phyloP scores from a whole-genome alignment of 2,888 invertebrate genomes.

The Endomychus coccineus region DNA sequence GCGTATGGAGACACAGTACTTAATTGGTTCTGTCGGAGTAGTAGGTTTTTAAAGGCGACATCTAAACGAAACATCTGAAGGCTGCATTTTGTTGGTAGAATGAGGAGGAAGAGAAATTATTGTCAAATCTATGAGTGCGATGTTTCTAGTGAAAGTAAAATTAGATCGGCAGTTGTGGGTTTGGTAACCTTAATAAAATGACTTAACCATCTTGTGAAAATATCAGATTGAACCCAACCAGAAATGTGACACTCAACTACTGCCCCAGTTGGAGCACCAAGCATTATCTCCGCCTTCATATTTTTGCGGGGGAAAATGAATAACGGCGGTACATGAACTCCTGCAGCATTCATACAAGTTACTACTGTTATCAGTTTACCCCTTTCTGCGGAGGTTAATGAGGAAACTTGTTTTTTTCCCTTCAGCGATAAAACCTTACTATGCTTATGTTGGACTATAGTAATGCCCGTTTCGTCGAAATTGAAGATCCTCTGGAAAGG shows the following conservation, averaged over 20 bases:
- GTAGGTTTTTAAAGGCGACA: too few species aligned
- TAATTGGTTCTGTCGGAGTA: too few species aligned
- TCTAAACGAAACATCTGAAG: too few species aligned
- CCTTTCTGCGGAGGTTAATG: conserved; percentile 23
- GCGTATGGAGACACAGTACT: too few species aligned
- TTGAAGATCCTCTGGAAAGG: too few species aligned
- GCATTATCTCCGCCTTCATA: conserved; percentile 27
- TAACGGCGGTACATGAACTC: conserved; percentile 30
- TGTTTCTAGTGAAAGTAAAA: too few species aligned
- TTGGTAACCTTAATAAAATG: conserved; percentile 20
- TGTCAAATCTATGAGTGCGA: too few species aligned
- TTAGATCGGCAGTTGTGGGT: conserved; percentile 16
- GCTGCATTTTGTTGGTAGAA: too few species aligned
- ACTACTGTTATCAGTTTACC: conserved; percentile 28
- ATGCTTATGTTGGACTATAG: conserved; percentile 23
- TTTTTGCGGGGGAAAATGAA: conserved; percentile 31
- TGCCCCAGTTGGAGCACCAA: conserved; percentile 27
- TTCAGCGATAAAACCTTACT: conserved; percentile 22
- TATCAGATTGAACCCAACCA: conserved; percentile 31
- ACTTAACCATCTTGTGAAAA: conserved; percentile 31
- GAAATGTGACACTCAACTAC: conserved; percentile 27
- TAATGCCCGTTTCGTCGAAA: conserved; percentile 29
- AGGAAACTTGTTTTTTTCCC: conserved; percentile 24
- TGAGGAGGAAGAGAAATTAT: too few species aligned
- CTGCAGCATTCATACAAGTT: conserved; percentile 27